Evolutionary conservation across 2,888 invertebrate species (phyloP).

Genomic region (Parapristionchus giblindavisi): DNA sequence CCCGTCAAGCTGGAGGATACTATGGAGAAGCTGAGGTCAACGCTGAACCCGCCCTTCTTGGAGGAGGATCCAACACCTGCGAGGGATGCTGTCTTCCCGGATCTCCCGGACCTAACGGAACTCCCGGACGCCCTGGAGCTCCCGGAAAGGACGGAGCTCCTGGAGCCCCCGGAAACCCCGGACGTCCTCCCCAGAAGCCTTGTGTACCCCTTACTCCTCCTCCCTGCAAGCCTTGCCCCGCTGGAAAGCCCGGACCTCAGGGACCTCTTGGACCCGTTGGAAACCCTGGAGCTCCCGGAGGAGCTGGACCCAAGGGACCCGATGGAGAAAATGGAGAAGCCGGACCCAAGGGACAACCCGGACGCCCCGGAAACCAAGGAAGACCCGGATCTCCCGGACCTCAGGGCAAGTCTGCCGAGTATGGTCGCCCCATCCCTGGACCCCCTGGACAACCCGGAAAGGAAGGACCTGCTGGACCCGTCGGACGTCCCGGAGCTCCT

Average conservation of each 20-base stretch:
- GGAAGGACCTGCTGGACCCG: slow-evolving; percentile 32
- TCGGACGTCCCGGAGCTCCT: slow-evolving; percentile 33
- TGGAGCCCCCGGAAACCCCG: slow-evolving; percentile 68
- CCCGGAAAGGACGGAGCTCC: slow-evolving; percentile 68
- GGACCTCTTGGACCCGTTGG: slow-evolving; percentile 52
- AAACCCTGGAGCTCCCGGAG: slow-evolving; percentile 49
- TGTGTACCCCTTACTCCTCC: slow-evolving; percentile 68
- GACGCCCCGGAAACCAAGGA: slow-evolving; percentile 47
- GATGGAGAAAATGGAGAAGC: slow-evolving; percentile 38
- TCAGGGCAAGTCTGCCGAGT: slow-evolving; percentile 38
- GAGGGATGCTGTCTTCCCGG: slow-evolving; percentile 63
- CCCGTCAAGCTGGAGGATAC: slow-evolving; percentile 34
- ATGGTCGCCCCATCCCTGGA: slow-evolving; percentile 37
- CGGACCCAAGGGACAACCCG: slow-evolving; percentile 37
- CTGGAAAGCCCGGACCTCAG: slow-evolving; percentile 48
- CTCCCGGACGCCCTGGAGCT: slow-evolving; percentile 62
- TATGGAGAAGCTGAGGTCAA: slow-evolving; percentile 11
- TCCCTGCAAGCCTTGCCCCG: slow-evolving; percentile 68
- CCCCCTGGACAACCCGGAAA: slow-evolving; percentile 38
- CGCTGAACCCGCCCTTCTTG: slow-evolving; percentile 15
- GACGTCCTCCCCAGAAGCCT: slow-evolving; percentile 64
- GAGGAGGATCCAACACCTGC: slow-evolving; percentile 44
- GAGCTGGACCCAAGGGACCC: slow-evolving; percentile 46
- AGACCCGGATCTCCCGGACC: slow-evolving; percentile 50
- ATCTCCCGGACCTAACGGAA: slow-evolving; percentile 64